A percentile compares a stretch with the other conserved stretches of the same genome.
Evolutionary conservation across 1,140 invertebrate species (phyloP).

Genomic region (Danaus plexippus): DNA sequence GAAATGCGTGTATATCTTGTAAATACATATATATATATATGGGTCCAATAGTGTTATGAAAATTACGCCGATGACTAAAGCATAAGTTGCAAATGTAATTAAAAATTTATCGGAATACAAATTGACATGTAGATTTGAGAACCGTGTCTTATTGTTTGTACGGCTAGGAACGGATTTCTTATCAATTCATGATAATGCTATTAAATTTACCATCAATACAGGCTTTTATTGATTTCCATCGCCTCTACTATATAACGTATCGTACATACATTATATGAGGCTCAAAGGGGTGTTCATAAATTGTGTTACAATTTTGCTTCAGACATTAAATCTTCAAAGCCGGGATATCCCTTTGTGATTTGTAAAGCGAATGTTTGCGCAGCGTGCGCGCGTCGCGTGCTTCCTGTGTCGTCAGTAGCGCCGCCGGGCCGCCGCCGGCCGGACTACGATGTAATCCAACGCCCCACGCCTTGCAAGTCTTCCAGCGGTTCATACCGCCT

Average conservation of each 20-base stretch:
- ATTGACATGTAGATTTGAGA: too few relatives aligned
- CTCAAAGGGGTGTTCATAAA: too few relatives aligned
- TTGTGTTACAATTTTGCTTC: too few relatives aligned
- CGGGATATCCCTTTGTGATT: conserved; percentile 31
- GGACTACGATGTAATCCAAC: conserved; percentile 50
- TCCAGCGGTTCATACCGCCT: conserved; percentile 49
- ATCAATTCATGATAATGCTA: not conserved
- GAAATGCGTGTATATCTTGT: too few relatives aligned
- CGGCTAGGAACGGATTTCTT: too few relatives aligned
- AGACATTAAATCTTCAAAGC: conserved; percentile 5
- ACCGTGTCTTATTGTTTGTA: too few relatives aligned
- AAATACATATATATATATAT: too few relatives aligned
- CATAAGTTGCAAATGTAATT: too few relatives aligned
- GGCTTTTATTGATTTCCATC: conserved; percentile 4
- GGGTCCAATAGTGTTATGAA: too few relatives aligned
- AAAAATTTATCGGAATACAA: too few relatives aligned
- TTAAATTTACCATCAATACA: conserved; percentile 1
- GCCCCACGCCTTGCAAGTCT: conserved; percentile 44
- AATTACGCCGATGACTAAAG: too few relatives aligned
- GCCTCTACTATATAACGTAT: not conserved
- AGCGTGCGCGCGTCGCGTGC: conserved; percentile 60
- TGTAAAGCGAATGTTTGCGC: conserved; percentile 55
- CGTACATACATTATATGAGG: too few relatives aligned
- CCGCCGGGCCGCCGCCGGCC: conserved; percentile 58
- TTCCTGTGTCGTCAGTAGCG: conserved; percentile 60